Evolutionary conservation across 35 echinoderm and acorn worm genomes (phyloP), one percentile per base, ranked within the genome.

Genomic region (Ophiothrix spiculata): DNA sequence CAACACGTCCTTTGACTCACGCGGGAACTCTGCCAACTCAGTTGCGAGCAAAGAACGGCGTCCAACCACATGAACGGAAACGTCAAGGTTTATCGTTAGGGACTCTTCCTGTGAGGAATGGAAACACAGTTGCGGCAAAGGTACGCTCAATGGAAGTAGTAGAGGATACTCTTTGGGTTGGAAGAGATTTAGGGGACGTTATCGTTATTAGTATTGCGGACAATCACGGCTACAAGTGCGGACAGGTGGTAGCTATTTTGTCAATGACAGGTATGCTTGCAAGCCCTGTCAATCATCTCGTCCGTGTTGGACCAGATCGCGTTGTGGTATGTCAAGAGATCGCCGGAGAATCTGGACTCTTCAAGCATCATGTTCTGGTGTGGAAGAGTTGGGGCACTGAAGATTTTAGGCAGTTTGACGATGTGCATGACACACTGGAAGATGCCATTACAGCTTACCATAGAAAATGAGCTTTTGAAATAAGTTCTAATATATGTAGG

Each of bases 361-460:
- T 69, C 60, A 69, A 69, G 23, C 60, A 69, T 25, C 60, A 69
- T 28, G 60, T 69, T 15, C 25, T 69, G 4, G 60, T 69, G 60
- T 69, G 60, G 60, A 69, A 69, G 25, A 69, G 60, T 69, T 69
- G 60, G 60, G 60, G 60, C 3, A n/a, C 60, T 69, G 60, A 69
- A n/a, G 60, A 69, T 15, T 69, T 69, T n/a, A 69, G 29, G 23
- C 60, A 69, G 60, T 69, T 69, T 25, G 60, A 54, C 8, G 8
- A 54, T n/a, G n/a, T n/a, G n/a, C n/a, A n/a, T n/a, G n/a, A n/a
- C n/a, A n/a, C n/a, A n/a, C n/a, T n/a, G n/a, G n/a, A n/a, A n/a
- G n/a, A n/a, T n/a, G n/a, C n/a, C n/a, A n/a, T n/a, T n/a, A n/a
- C n/a, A n/a, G n/a, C n/a, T n/a, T n/a, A n/a, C n/a, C n/a, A n/a